phyloP scores from a whole-genome alignment of 2,797 vertebrate species.

The Malacoctenus gilli region DNA sequence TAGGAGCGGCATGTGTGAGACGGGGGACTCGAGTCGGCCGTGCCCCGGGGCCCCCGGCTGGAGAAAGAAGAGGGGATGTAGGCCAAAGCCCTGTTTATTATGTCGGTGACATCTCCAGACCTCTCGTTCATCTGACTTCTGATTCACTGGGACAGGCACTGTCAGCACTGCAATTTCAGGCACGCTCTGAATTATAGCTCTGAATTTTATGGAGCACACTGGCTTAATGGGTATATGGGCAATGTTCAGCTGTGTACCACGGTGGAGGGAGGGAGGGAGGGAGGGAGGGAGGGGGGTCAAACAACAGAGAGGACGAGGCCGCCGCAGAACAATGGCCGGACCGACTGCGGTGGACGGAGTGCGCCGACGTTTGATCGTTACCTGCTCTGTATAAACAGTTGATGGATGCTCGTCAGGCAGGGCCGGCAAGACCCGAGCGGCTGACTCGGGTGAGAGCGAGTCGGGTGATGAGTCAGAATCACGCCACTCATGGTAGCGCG shows the following conservation, averaged over 20 bases:
- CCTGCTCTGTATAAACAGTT: slow-evolving; percentile 71
- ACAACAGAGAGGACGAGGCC: slow-evolving; percentile 45
- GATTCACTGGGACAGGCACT: slow-evolving; percentile 70
- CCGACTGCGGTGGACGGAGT: slow-evolving; percentile 14
- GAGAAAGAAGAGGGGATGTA: slow-evolving; percentile 56
- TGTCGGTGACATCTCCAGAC: slow-evolving; percentile 71
- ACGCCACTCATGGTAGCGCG: slow-evolving; percentile 70
- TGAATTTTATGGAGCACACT: slow-evolving; percentile 58
- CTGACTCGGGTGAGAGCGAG: slow-evolving; percentile 62
- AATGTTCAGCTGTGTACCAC: slow-evolving; percentile 39
- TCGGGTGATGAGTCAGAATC: slow-evolving; percentile 72
- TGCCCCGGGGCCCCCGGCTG: slow-evolving; percentile 50
- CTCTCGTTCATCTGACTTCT: slow-evolving; percentile 70
- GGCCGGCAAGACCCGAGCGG: slow-evolving; percentile 32
- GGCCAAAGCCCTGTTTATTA: slow-evolving; percentile 76
- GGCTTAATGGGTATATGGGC: slow-evolving; percentile 58
- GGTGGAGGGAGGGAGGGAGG: no score
- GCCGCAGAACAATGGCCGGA: slow-evolving; percentile 27
- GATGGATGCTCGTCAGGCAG: slow-evolving; percentile 57
- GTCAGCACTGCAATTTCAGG: slow-evolving; percentile 74
- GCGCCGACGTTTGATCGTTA: slow-evolving; percentile 49
- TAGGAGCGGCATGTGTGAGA: slow-evolving; percentile 65
- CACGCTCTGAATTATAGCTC: slow-evolving; percentile 69
- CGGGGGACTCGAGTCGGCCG: slow-evolving; percentile 48
- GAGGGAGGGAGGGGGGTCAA: no score